Conservation (phyloP, 2,797 vertebrate genomes). For the Gastrophryne carolinensis region DNA sequence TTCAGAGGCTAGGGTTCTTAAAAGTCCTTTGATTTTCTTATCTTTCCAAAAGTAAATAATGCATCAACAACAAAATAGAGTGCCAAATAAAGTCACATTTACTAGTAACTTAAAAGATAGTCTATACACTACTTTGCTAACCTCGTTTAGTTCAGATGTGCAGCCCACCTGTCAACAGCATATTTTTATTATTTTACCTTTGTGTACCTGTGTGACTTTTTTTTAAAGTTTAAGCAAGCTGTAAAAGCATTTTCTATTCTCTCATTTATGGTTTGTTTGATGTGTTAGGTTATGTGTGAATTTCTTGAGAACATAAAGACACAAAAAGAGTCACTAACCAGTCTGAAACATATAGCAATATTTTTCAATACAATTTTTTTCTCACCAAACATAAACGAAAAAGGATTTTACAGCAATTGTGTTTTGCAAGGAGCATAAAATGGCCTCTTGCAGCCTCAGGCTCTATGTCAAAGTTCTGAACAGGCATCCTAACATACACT, state of each 20-base stretch:
- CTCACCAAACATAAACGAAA: background rate
- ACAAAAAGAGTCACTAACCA: background rate
- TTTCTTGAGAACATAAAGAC: background rate
- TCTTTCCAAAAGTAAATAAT: constrained; percentile 8
- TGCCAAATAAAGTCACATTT: background rate
- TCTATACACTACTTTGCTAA: constrained; percentile 20
- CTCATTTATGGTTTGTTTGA: constrained; percentile 6
- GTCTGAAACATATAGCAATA: background rate
- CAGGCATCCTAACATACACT: too few species aligned
- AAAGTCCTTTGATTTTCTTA: background rate
- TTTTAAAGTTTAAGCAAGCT: background rate
- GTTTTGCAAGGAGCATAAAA: too few species aligned
- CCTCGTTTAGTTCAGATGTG: constrained; percentile 27
- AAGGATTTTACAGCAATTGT: constrained; percentile 1
- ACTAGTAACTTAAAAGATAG: constrained; percentile 29
- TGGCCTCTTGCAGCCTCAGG: too few species aligned
- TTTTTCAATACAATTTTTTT: background rate
- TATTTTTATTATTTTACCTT: constrained; percentile 19
- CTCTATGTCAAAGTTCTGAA: too few species aligned
- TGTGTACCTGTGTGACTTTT: constrained; percentile 4
- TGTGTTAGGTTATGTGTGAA: constrained; percentile 16
- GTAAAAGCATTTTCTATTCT: constrained; percentile 9
- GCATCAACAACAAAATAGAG: background rate
- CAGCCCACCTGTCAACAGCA: constrained; percentile 7
- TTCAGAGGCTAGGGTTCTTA: background rate